phyloP scores from a whole-genome alignment of 2,888 invertebrate species.

The Pogonocherus hispidulus region DNA sequence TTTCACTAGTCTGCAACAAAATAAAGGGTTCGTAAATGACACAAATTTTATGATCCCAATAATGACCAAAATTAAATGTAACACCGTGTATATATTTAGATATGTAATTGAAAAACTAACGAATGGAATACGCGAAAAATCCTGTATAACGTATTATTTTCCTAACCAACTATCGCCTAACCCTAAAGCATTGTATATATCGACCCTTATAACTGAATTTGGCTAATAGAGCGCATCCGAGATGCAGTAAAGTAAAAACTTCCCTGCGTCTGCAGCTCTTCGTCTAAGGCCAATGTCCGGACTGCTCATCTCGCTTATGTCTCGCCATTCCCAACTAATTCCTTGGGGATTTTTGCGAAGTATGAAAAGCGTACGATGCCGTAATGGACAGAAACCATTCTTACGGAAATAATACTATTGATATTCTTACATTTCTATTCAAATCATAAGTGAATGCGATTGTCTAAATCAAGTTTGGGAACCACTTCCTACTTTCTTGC shows the following conservation, averaged over 20 bases:
- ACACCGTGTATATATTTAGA: too few relatives aligned
- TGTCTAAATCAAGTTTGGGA: not conserved
- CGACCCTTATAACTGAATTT: conserved; percentile 40
- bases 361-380: not conserved
- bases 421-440: conserved; percentile 9
- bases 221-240: conserved; percentile 45
- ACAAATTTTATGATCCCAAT: too few relatives aligned
- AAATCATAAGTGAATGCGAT: not conserved
- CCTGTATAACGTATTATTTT: too few relatives aligned
- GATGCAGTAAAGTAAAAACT: conserved; percentile 46
- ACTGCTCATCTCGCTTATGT: conserved; percentile 13
- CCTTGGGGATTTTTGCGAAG: not conserved
- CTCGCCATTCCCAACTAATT: conserved; percentile 9
- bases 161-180: not conserved
- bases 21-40: too few relatives aligned
- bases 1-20: too few relatives aligned
- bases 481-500: not conserved
- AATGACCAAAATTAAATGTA: too few relatives aligned
- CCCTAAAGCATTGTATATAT: not conserved
- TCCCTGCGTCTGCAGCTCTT: conserved; percentile 37
- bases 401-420: conserved; percentile 1
- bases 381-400: conserved; percentile 8
- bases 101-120: too few relatives aligned
- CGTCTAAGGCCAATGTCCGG: conserved; percentile 42
- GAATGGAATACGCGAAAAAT: too few relatives aligned